Evolutionary conservation across 2,797 vertebrate genomes (phyloP).

Genomic region (Neosilurus mollespiculum): DNA sequence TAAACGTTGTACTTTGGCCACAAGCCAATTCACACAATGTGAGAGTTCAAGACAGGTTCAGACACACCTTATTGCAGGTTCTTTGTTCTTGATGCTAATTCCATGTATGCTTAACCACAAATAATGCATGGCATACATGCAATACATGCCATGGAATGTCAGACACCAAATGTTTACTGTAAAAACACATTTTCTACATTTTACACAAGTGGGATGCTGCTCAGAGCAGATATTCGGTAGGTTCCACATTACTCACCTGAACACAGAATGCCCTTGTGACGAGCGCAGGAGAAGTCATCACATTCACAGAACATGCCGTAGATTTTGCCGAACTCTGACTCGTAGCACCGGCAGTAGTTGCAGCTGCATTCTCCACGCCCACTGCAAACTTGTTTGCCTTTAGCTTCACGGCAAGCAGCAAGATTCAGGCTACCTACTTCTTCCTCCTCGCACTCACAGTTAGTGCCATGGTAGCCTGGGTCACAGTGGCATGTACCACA

Average conservation of each 20-base stretch:
- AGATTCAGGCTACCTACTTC: constrained; percentile 74
- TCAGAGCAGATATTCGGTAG: background rate
- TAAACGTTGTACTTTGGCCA: background rate
- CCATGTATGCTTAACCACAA: background rate
- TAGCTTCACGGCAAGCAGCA: constrained; percentile 86
- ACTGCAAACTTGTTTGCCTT: constrained; percentile 91
- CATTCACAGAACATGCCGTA: constrained; percentile 97
- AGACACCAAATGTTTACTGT: background rate
- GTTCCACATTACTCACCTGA: constrained; percentile 78
- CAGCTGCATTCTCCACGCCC: constrained; percentile 95
- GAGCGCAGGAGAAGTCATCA: constrained; percentile 94
- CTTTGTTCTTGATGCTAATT: background rate
- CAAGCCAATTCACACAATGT: background rate
- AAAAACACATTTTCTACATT: background rate
- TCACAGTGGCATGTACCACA: constrained; percentile 88
- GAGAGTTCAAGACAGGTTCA: background rate
- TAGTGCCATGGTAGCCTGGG: constrained; percentile 83
- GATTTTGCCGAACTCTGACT: constrained; percentile 97
- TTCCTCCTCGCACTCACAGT: constrained; percentile 90
- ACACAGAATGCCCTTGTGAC: constrained; percentile 94
- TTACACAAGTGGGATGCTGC: background rate
- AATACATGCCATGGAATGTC: background rate
- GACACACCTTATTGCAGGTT: background rate
- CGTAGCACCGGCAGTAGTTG: constrained; percentile 92
- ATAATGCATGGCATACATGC: background rate